These are phyloP conservation scores for Diarsia brunnea DNA, from an alignment of 2,888 invertebrate species.

Conservation along the genomic window DNA sequence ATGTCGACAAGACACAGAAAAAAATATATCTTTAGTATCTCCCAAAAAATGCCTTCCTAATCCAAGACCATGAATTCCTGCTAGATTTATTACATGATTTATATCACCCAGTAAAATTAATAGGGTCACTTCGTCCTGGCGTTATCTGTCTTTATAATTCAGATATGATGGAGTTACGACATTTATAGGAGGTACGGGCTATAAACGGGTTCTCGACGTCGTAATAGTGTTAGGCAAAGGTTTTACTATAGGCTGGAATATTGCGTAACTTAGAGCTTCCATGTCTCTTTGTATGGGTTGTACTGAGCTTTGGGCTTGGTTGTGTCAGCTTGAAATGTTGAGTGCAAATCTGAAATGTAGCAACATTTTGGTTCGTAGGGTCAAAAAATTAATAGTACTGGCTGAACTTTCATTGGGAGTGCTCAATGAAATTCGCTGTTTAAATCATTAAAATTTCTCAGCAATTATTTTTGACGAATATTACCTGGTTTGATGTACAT, in stretches of 20 bases:
- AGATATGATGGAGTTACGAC: constrained; percentile 51
- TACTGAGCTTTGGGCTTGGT: neutral
- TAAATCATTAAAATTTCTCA: no score
- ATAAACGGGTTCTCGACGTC: constrained; percentile 38
- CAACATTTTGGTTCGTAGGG: no score
- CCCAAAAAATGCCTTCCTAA: neutral
- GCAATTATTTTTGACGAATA: no score
- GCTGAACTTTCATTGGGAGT: no score
- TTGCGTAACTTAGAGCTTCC: constrained; percentile 12
- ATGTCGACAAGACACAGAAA: neutral
- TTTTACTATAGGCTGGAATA: constrained; percentile 28
- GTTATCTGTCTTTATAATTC: constrained; percentile 54
- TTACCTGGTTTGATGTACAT: no score
- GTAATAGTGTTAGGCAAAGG: constrained; percentile 29
- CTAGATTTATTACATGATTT: constrained; percentile 47
- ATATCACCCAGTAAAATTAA: constrained; percentile 53
- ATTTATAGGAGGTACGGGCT: constrained; percentile 34
- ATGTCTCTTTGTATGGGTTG: neutral
- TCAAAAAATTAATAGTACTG: no score
- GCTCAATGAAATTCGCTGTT: no score
- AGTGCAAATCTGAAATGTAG: no score
- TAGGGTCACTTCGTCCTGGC: constrained; percentile 42
- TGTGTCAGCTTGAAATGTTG: neutral
- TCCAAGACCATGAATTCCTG: constrained; percentile 14
- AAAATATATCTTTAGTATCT: neutral